phyloP scores from a whole-genome alignment of 2,113 vertebrate genomes.

The Xyliphius kryptos region DNA sequence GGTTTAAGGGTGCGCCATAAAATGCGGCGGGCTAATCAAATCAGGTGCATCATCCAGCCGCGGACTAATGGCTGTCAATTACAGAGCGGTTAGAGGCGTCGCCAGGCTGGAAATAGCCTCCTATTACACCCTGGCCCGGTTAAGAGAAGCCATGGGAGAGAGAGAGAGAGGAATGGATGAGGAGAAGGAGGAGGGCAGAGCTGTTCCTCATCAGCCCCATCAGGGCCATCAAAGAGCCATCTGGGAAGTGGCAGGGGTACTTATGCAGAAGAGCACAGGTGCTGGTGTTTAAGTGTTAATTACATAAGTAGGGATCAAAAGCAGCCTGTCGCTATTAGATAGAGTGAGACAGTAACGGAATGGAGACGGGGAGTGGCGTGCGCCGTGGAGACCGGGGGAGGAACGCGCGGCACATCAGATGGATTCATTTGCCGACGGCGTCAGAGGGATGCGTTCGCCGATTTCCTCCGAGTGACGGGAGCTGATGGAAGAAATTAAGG shows the following conservation, averaged over 20 bases:
- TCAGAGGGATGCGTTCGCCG: constrained; percentile 51
- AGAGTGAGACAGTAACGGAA: constrained; percentile 7
- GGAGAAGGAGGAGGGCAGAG: constrained; percentile 34
- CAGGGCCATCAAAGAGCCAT: constrained; percentile 63
- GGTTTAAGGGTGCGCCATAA: constrained; percentile 54
- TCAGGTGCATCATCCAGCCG: constrained; percentile 62
- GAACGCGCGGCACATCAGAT: constrained; percentile 44
- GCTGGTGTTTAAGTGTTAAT: constrained; percentile 68
- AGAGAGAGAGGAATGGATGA: constrained; percentile 16
- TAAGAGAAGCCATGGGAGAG: constrained; percentile 15
- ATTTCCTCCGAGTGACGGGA: constrained; percentile 34
- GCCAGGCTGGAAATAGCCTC: constrained; percentile 51
- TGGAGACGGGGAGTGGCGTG: constrained; percentile 16
- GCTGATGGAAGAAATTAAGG: background rate
- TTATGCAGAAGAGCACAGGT: constrained; percentile 62
- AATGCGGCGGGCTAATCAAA: constrained; percentile 59
- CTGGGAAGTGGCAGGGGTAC: constrained; percentile 50
- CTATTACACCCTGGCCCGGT: constrained; percentile 40
- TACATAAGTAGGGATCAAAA: constrained; percentile 67
- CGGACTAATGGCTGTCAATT: constrained; percentile 64
- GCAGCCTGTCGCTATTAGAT: constrained; percentile 39
- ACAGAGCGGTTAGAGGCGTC: constrained; percentile 56
- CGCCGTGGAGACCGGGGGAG: background rate
- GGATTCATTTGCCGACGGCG: constrained; percentile 44
- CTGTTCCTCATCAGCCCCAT: constrained; percentile 55